phyloP scores from a whole-genome alignment of 2,797 vertebrate genomes.

The Coracias cyanogaster region DNA sequence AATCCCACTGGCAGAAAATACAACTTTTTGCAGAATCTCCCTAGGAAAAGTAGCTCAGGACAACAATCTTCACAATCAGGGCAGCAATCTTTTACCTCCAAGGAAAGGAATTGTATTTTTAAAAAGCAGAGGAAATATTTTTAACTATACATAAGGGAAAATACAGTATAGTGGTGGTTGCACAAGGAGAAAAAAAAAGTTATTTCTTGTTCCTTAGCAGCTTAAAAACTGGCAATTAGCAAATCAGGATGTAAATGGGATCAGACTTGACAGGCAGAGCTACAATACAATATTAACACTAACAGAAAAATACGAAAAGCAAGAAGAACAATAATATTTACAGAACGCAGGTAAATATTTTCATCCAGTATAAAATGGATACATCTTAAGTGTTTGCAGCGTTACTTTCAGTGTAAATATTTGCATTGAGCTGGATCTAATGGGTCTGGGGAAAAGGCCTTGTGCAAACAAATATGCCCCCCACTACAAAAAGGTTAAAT shows the following conservation, averaged over 20 bases:
- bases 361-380: fast-evolving
- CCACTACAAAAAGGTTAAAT: neutral
- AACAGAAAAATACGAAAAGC: neutral
- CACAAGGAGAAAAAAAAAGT: neutral
- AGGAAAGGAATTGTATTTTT: neutral
- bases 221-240: slow-evolving; percentile 39
- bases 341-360: slow-evolving; percentile 23
- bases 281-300: neutral
- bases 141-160: neutral
- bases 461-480: neutral
- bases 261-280: slow-evolving; percentile 16
- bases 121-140: neutral
- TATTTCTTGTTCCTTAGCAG: neutral
- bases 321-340: neutral
- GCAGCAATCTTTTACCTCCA: neutral
- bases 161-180: neutral
- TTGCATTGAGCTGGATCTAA: neutral
- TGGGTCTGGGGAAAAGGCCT: neutral
- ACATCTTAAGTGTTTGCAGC: neutral
- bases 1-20: neutral
- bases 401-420: neutral
- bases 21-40: neutral
- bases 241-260: neutral
- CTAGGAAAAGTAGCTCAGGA: neutral
- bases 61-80: no score